phyloP scores from a whole-genome alignment of 2,888 invertebrate genomes.

The Frankliniella fusca region DNA sequence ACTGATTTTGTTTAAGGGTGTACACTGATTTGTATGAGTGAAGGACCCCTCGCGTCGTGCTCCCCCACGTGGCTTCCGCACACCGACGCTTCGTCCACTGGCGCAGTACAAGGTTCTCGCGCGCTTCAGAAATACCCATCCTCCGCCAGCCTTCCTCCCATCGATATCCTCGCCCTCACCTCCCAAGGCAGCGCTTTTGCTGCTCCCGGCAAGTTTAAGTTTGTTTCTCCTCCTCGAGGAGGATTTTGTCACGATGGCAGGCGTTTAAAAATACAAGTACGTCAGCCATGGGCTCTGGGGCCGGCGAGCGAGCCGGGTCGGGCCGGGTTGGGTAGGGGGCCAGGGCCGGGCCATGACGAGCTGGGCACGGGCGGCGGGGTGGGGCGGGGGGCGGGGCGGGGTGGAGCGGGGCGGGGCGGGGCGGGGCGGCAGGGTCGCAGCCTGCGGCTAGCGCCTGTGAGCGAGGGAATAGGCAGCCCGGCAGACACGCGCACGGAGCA shows the following conservation, averaged over 20 bases:
- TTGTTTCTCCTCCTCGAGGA: background rate
- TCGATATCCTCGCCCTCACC: too few species aligned
- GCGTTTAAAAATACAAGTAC: background rate
- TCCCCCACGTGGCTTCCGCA: too few species aligned
- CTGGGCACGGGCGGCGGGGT: background rate
- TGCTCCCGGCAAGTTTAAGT: too few species aligned
- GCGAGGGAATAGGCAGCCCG: background rate
- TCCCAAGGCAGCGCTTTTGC: too few species aligned
- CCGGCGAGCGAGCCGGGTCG: background rate
- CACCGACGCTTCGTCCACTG: too few species aligned
- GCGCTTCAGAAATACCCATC: too few species aligned
- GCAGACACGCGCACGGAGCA: background rate
- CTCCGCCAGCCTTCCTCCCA: too few species aligned
- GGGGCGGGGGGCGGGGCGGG: background rate
- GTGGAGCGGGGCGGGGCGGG: background rate
- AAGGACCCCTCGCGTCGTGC: too few species aligned
- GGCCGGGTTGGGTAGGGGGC: background rate
- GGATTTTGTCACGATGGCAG: background rate
- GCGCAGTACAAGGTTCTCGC: too few species aligned
- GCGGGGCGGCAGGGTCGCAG: background rate
- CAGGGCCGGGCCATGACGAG: background rate
- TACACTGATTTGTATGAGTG: too few species aligned
- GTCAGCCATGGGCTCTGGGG: background rate
- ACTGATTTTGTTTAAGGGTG: too few species aligned
- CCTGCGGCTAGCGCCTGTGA: constrained; percentile 8